These are phyloP conservation scores for Trogon surrucura DNA, from an alignment of 2,113 vertebrate genomes.

Conservation along the genomic window DNA sequence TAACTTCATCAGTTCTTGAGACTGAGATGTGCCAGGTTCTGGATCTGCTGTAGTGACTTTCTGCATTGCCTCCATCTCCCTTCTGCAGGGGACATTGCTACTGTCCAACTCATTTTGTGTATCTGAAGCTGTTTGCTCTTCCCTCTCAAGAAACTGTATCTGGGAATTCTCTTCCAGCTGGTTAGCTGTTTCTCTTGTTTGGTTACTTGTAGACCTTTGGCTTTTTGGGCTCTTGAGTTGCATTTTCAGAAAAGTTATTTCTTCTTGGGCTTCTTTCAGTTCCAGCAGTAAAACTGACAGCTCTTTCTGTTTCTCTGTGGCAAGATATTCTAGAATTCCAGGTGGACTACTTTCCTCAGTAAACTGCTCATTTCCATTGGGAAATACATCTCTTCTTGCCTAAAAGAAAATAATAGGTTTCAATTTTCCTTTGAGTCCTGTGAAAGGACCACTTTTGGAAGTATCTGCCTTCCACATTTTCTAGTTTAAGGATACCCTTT, in stretches of 20 bases:
- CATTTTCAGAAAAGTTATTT: conserved; percentile 75
- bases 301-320: conserved; percentile 71
- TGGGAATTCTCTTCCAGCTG: not conserved
- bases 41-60: not conserved
- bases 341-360: not conserved
- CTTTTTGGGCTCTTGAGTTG: conserved; percentile 51
- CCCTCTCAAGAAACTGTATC: not conserved
- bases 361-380: not conserved
- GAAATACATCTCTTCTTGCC: not conserved
- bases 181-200: not conserved
- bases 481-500: not conserved
- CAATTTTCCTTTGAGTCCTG: not conserved
- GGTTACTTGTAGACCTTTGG: not conserved
- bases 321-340: conserved; percentile 42
- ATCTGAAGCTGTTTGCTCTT: not conserved
- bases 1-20: conserved; percentile 52
- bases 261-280: conserved; percentile 78
- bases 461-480: not conserved
- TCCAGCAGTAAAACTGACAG: conserved; percentile 76
- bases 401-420: conserved; percentile 26
- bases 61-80: not conserved
- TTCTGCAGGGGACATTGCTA: not conserved
- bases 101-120: not conserved
- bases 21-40: not conserved
- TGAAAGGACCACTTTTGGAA: not conserved